phyloP scores from a whole-genome alignment of 2,797 vertebrate species.

The Antennarius maculatus region DNA sequence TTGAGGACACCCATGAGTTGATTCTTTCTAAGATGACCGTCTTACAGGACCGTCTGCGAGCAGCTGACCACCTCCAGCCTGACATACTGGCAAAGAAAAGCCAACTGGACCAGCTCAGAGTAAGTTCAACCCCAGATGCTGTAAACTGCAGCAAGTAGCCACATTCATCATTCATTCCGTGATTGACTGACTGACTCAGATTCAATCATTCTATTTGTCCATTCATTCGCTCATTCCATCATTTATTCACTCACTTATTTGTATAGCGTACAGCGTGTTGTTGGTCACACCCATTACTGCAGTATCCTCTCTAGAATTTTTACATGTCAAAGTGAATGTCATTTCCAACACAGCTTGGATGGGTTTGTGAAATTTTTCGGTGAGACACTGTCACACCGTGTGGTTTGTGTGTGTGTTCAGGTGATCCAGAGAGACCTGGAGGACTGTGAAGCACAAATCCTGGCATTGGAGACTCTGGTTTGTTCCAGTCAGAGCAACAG shows the following conservation, averaged over 20 bases:
- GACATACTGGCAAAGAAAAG: conserved; percentile 90
- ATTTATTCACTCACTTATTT: too few relatives aligned
- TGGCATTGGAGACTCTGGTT: conserved; percentile 81
- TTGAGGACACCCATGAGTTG: conserved; percentile 77
- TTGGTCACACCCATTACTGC: background rate
- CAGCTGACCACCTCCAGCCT: conserved; percentile 77
- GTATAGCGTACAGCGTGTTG: too few relatives aligned
- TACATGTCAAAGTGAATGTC: too few relatives aligned
- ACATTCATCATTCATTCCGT: background rate
- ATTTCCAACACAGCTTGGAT: too few relatives aligned
- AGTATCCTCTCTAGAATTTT: too few relatives aligned
- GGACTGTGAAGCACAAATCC: conserved; percentile 82
- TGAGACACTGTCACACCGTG: background rate
- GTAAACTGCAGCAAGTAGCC: background rate
- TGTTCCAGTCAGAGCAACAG: conserved; percentile 80
- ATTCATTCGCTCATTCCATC: too few relatives aligned
- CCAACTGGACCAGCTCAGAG: conserved; percentile 86
- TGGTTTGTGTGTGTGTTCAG: conserved; percentile 61
- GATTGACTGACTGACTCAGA: too few relatives aligned
- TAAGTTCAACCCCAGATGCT: conserved; percentile 53
- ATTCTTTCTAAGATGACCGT: conserved; percentile 77
- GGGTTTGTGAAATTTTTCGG: background rate
- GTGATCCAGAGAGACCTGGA: conserved; percentile 87
- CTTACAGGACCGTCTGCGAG: conserved; percentile 76
- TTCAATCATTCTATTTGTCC: too few relatives aligned